Evolutionary conservation across 2,797 vertebrate genomes (phyloP).

Genomic region (Poliocrania exsul): DNA sequence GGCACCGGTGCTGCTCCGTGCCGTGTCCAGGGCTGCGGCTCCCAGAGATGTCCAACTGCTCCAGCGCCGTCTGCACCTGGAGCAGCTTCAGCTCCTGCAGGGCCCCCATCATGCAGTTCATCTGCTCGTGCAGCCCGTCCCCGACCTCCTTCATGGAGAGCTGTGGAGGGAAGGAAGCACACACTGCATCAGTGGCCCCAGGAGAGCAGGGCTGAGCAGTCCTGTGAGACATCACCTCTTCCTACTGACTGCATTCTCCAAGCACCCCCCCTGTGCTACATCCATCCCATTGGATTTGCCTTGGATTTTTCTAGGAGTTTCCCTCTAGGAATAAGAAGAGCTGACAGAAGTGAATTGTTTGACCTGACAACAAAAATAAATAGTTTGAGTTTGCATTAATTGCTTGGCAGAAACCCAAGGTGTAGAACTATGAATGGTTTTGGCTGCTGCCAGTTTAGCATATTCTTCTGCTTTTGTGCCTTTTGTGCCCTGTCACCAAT

Average conservation of each 20-base stretch:
- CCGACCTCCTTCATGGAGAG: slow-evolving; percentile 96
- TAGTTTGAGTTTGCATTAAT: not conserved
- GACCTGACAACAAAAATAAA: slow-evolving; percentile 44
- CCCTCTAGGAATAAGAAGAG: not conserved
- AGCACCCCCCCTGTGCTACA: not conserved
- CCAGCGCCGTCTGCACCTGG: slow-evolving; percentile 91
- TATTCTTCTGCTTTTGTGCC: not conserved
- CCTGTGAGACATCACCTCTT: not conserved
- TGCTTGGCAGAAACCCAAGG: slow-evolving; percentile 32
- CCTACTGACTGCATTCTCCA: fast-evolving
- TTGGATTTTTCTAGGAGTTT: not conserved
- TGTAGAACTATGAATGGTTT: not conserved
- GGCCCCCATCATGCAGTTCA: slow-evolving; percentile 98
- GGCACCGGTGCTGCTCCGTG: not conserved
- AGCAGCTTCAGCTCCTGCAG: slow-evolving; percentile 97
- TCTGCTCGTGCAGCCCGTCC: slow-evolving; percentile 95
- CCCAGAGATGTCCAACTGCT: slow-evolving; percentile 89
- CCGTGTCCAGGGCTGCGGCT: not conserved
- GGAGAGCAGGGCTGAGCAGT: not conserved
- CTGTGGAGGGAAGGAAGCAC: slow-evolving; percentile 69
- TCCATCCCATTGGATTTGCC: fast-evolving
- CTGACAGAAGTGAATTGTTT: not conserved
- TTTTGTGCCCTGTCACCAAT: not conserved
- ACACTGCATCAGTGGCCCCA: not conserved
- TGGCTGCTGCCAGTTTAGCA: not conserved